Evolutionary conservation across 2,113 vertebrate genomes (phyloP).

Genomic region (Etheostoma spectabile): DNA sequence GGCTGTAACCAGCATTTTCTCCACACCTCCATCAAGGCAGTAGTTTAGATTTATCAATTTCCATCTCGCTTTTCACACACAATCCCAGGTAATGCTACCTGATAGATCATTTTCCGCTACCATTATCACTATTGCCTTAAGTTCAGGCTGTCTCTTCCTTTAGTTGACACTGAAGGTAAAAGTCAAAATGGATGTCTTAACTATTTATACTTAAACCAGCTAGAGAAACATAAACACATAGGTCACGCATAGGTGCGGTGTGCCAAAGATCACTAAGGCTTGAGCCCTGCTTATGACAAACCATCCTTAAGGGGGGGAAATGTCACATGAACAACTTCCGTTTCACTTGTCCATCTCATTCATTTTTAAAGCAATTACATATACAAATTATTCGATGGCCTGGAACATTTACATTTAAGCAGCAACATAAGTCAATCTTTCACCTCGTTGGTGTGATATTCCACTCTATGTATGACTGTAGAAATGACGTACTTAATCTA

Average conservation of each 20-base stretch:
- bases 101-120: constrained; percentile 21
- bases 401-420: constrained; percentile 1
- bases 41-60: constrained; percentile 62
- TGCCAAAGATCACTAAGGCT: constrained; percentile 6
- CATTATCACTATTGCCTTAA: constrained; percentile 19
- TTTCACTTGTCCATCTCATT: constrained; percentile 4
- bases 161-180: constrained; percentile 5
- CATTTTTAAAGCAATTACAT: not conserved
- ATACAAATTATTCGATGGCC: not conserved
- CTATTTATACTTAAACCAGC: constrained; percentile 15
- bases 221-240: constrained; percentile 1
- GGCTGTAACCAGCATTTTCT: constrained; percentile 68
- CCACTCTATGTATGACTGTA: not conserved
- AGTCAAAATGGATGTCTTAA: constrained; percentile 31
- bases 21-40: constrained; percentile 62
- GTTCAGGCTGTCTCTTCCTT: constrained; percentile 16
- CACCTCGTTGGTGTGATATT: not conserved
- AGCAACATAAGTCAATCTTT: not conserved
- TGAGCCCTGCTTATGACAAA: constrained; percentile 18
- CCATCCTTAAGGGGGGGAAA: constrained; percentile 8
- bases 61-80: constrained; percentile 26
- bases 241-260: constrained; percentile 14
- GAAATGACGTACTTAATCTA: not conserved
- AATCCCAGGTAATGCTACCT: constrained; percentile 20
- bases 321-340: constrained; percentile 20